Evolutionary conservation across 2,113 vertebrate species (phyloP).

Genomic region (Gracilinanus agilis): DNA sequence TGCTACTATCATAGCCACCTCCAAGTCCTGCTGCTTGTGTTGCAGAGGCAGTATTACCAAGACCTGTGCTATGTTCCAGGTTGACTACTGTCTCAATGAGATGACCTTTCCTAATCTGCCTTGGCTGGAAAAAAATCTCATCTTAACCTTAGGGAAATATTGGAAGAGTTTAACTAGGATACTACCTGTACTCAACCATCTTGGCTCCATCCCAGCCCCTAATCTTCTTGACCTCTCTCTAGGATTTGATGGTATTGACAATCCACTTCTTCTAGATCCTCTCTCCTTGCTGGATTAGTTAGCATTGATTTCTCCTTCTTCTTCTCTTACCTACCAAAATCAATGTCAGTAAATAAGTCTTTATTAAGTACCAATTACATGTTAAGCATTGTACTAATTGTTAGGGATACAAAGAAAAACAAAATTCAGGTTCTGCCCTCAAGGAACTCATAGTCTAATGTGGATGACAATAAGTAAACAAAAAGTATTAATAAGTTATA

Average conservation of each 20-base stretch:
- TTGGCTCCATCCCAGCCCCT: not conserved
- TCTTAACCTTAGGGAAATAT: not conserved
- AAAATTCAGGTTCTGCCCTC: not conserved
- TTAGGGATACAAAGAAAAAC: not conserved
- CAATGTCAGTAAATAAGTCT: not conserved
- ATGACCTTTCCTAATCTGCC: not conserved
- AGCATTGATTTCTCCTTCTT: not conserved
- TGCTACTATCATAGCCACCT: not conserved
- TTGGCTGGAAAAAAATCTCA: not conserved
- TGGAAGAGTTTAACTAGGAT: not conserved
- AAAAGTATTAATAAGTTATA: not conserved
- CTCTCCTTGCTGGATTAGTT: not conserved
- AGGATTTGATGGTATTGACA: not conserved
- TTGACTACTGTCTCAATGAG: not conserved
- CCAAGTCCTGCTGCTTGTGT: not conserved
- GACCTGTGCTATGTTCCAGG: not conserved
- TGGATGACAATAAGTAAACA: not conserved
- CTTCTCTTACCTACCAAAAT: not conserved
- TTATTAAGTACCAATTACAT: not conserved
- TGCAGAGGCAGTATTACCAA: not conserved
- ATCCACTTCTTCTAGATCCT: not conserved
- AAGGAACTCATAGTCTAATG: not conserved
- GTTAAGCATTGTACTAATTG: not conserved
- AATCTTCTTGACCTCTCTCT: not conserved
- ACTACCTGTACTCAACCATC: not conserved